Evolutionary conservation across 2,797 vertebrate genomes (phyloP).

Genomic region (Gymnothorax reevesii): DNA sequence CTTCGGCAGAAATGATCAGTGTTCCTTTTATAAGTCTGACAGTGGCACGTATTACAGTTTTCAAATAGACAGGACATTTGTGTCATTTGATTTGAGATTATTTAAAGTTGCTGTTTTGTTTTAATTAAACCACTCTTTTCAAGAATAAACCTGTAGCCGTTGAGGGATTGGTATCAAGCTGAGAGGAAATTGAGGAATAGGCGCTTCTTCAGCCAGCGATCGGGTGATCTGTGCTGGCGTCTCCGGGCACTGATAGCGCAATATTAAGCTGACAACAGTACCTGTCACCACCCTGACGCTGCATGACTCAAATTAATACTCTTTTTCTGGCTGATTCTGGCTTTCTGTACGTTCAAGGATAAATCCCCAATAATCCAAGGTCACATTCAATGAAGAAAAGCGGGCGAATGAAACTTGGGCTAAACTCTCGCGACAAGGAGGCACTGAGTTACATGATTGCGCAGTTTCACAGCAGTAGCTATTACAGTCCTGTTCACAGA

Average conservation of each 20-base stretch:
- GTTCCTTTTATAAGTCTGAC: neutral
- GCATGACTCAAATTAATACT: constrained; percentile 22
- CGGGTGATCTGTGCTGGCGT: constrained; percentile 12
- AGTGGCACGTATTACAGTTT: neutral
- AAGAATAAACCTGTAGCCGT: neutral
- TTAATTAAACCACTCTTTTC: neutral
- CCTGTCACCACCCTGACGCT: constrained; percentile 32
- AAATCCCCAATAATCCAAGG: constrained; percentile 16
- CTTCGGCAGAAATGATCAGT: neutral
- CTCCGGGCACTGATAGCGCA: neutral
- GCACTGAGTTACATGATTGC: neutral
- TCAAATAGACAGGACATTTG: neutral
- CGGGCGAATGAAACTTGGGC: neutral
- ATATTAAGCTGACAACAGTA: constrained; percentile 36
- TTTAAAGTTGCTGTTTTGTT: neutral
- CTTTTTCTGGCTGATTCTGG: neutral
- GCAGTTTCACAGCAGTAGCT: neutral
- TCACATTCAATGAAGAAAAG: neutral
- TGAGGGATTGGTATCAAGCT: neutral
- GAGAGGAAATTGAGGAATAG: neutral
- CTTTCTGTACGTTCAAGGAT: constrained; percentile 2
- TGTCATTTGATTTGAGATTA: neutral
- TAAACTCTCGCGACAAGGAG: neutral
- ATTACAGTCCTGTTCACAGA: neutral
- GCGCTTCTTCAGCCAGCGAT: neutral